Base-by-base conservation (phyloP, 2,113 vertebrate genomes). In the Phocoena sinus region DNA sequence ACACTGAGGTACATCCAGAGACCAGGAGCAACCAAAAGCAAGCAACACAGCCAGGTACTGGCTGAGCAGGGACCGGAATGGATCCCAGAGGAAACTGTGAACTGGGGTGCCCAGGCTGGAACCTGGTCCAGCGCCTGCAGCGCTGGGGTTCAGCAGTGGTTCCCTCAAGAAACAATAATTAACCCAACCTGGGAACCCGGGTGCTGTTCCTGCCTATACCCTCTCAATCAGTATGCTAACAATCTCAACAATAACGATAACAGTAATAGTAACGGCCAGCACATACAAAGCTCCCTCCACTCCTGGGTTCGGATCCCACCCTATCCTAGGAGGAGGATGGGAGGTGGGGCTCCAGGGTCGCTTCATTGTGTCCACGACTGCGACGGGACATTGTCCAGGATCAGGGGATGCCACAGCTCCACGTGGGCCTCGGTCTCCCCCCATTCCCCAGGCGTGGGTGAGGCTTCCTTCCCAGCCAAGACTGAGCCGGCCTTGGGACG, bases 281-380 rank as follows among this genome's bases (percentile, higher is more conserved):
- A 18, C 53, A 9, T 0, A 31, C 33, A 1, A 13, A 17, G 28
- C 3, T 6, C 50, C 12, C 13, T 36, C 21, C 38, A 21, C 53
- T 6, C 7, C 36, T 8, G 26, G 7, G 10, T 21, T 31, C 50
- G 1, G 47, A 41, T 12, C 83, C n/a, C 5, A 23, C 68, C 53
- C 68, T 9, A 0, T 44, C 65, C 53, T 53, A 63, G 60, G n/a
- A 38, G 70, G 33, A 15, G 31, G n/a, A 47, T 21, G 0, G 44
- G 56, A 41, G 53, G 2, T 18, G 6, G 28, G 71, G 33, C 5
- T 6, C 56, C 62, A 3, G 60, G 56, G 20, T 36, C 6, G 18
- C 28, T 79, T 63, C 50, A 2, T 36, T 13, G 26, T 31, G 63
- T 41, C n/a, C 26, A 14, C 14, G 18, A 44, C 25, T 58, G 76